Conservation (phyloP, 2,113 vertebrate genomes). For the Prinia subflava region DNA sequence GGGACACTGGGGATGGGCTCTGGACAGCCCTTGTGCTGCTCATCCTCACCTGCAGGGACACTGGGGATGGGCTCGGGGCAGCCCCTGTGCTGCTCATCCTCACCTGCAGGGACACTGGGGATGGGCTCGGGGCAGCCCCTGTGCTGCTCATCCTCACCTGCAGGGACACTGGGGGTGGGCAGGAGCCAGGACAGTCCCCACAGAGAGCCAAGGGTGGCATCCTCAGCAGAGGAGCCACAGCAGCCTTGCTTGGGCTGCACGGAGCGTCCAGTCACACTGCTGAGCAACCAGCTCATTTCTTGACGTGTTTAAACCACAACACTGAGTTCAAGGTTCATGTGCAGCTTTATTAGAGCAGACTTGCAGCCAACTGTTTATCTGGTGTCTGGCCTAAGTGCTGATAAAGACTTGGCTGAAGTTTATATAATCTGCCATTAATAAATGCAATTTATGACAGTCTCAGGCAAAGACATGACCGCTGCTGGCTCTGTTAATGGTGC, state of each 20-base stretch:
- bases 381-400: conserved; percentile 35
- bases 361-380: conserved; percentile 25
- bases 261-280: rapidly evolving
- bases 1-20: not conserved
- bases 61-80: not conserved
- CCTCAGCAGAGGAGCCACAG: not conserved
- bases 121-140: not conserved
- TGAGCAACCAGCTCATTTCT: not conserved
- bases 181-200: not conserved
- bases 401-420: conserved; percentile 50
- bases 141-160: not conserved
- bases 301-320: not conserved
- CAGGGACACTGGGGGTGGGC: not conserved
- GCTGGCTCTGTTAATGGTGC: not conserved
- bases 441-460: conserved; percentile 13
- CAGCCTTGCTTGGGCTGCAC: not conserved
- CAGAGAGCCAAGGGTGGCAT: not conserved
- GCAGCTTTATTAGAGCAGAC: conserved; percentile 15
- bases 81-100: not conserved
- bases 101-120: not conserved
- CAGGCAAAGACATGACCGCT: not conserved
- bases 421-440: conserved; percentile 33
- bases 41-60: not conserved
- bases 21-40: not conserved
- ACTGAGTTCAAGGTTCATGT: not conserved